Base-by-base conservation (phyloP, 2,888 invertebrate species). In the Perizoma flavofasciatum region DNA sequence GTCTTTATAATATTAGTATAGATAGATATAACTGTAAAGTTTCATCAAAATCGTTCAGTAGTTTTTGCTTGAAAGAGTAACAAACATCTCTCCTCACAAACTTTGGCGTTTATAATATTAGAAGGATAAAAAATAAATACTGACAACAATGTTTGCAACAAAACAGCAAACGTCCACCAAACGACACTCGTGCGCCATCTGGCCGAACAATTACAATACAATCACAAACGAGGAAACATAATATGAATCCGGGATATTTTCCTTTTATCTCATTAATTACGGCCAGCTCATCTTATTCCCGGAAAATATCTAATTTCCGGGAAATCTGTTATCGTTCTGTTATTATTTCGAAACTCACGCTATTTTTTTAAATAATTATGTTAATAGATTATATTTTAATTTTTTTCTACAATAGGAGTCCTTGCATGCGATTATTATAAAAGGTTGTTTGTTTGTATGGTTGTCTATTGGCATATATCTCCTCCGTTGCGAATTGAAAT, bases 211-310 rank as follows among this genome's bases (percentile, higher is more conserved):
- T 11, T n/a, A 37, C 37, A 37, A 37, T 6, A 53, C 46, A 47
- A 56, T 50, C 49, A 54, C 58, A n/a, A n/a, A 60, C 32, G 61
- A 56, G 53, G 10, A 50, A 53, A 49, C 11, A 59, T 49, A 61
- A 65, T 63, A 62, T 61, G 54, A 60, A 58, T 44, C 50, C 56
- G 49, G 33, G 48, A 67, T 70, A 69, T 64, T 70, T 70, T 69
- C 68, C 63, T 67, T 66, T 72, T 68, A 74, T 77, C 70, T 54
- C 52, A 66, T 70, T 75, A 78, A 78, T 78, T 75, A 79, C 64
- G 49, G 49, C 55, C 57, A 64, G 72, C 67, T 64, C 64, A 56
- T 37, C 59, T 65, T 46, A 65, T 66, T 57, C 59, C 50, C 53
- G 55, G 61, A 57, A 65, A 55, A 60, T 50, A 37, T 49, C 11